Percentiles rank a stretch among this genome's conserved stretches.
These are phyloP conservation scores for Hydrochoerus hydrochaeris DNA, from an alignment of 2,113 vertebrate species.

Conservation along the genomic window DNA sequence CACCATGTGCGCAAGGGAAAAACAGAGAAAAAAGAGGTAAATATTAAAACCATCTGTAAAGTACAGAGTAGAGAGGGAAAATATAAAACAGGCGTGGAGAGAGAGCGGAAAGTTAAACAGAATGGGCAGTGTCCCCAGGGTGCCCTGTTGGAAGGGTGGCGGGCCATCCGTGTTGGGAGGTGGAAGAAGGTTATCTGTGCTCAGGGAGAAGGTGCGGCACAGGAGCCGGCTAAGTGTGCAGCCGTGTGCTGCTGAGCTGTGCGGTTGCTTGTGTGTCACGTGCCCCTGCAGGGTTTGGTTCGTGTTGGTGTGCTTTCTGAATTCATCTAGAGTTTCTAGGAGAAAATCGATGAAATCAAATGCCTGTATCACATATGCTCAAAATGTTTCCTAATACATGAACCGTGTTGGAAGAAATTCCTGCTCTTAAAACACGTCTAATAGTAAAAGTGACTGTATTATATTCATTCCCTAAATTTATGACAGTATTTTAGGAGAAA, in stretches of 20 bases:
- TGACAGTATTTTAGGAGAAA: not conserved
- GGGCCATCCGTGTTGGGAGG: not conserved
- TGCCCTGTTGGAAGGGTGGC: not conserved
- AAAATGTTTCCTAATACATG: not conserved
- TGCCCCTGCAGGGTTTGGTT: not conserved
- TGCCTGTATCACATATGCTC: not conserved
- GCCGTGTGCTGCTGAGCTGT: fast-evolving
- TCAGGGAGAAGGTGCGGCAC: not conserved
- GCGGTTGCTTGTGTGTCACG: not conserved
- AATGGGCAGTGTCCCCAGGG: not conserved
- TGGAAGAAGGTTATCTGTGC: not conserved
- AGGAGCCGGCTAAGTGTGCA: not conserved
- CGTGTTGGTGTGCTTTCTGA: not conserved
- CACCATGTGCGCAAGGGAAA: not conserved
- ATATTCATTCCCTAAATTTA: not conserved
- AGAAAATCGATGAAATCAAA: not conserved
- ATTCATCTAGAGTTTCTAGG: not conserved
- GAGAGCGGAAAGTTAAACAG: not conserved
- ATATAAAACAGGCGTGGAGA: not conserved
- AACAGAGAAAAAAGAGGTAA: not conserved
- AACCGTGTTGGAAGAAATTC: not conserved
- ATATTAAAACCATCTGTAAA: not conserved
- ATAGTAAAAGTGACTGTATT: not conserved
- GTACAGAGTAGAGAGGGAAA: not conserved
- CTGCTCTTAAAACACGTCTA: not conserved